These are phyloP conservation scores for Mellivora capensis DNA, from an alignment of 2,113 vertebrate species.

Conservation along the genomic window DNA sequence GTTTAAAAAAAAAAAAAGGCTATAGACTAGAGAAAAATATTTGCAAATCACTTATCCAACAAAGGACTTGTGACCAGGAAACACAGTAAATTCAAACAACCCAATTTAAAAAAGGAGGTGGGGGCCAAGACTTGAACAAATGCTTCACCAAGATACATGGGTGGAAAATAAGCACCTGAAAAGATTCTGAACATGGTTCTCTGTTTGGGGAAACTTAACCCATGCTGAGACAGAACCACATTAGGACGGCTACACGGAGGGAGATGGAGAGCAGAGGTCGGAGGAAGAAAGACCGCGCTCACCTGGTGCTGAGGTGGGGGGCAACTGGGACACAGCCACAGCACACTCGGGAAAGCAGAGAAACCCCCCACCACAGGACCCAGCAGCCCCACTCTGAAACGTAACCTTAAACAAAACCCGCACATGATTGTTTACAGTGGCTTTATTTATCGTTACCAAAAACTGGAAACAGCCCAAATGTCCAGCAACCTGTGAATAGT, in stretches of 20 bases:
- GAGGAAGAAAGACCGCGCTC: no score
- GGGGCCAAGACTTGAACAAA: neutral
- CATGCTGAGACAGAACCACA: fast-evolving
- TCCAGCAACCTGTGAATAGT: neutral
- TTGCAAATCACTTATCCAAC: neutral
- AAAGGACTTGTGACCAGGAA: neutral
- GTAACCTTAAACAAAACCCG: neutral
- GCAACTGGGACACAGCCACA: fast-evolving
- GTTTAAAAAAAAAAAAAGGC: neutral
- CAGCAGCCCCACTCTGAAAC: neutral
- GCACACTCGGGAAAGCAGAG: fast-evolving
- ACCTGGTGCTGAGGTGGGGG: fast-evolving
- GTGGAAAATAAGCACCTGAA: neutral
- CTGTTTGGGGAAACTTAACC: neutral
- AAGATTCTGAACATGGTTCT: neutral
- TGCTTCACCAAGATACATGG: neutral
- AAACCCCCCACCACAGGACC: fast-evolving
- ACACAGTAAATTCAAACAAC: neutral
- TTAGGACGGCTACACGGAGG: fast-evolving
- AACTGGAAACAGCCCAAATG: neutral
- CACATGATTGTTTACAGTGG: fast-evolving
- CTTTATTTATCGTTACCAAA: neutral
- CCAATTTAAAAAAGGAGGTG: neutral
- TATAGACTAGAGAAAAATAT: neutral
- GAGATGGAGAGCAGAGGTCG: fast-evolving